These are phyloP conservation scores for Tanypteryx hageni DNA, from an alignment of 2,888 invertebrate genomes.

Conservation along the genomic window DNA sequence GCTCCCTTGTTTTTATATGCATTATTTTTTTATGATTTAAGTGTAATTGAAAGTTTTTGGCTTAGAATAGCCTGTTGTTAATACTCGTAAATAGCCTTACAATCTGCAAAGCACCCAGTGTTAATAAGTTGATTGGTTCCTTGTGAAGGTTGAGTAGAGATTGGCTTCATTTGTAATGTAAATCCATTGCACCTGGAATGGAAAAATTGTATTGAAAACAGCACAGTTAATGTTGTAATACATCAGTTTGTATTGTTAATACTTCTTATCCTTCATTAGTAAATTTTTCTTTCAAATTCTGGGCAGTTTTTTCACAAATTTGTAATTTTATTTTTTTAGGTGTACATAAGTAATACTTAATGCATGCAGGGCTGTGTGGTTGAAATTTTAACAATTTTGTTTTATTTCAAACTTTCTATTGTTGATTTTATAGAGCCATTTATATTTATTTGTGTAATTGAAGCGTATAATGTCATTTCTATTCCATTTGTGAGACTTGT, in stretches of 20 bases:
- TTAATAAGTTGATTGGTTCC: slow-evolving; percentile 2
- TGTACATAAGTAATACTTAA: slow-evolving; percentile 17
- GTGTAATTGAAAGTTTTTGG: slow-evolving; percentile 22
- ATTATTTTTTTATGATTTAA: slow-evolving; percentile 42
- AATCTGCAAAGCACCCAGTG: not conserved
- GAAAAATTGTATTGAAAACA: not conserved
- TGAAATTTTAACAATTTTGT: slow-evolving; percentile 23
- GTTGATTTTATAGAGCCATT: slow-evolving; percentile 11
- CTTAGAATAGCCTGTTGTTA: slow-evolving; percentile 48
- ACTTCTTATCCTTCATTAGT: too few species aligned
- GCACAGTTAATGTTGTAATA: not conserved
- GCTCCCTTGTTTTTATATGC: slow-evolving; percentile 35
- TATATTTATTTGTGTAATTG: slow-evolving; percentile 43
- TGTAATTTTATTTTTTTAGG: slow-evolving; percentile 29
- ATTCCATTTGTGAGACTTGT: not conserved
- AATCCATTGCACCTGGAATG: not conserved
- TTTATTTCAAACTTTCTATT: not conserved
- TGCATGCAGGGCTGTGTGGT: slow-evolving; percentile 49
- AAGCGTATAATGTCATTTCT: not conserved
- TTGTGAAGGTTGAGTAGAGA: slow-evolving; percentile 55
- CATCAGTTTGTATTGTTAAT: not conserved
- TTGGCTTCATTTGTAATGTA: slow-evolving; percentile 7
- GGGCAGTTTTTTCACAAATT: not conserved
- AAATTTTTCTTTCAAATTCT: too few species aligned
- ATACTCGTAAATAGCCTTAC: slow-evolving; percentile 30